These are phyloP conservation scores for Danionella cerebrum DNA, from an alignment of 2,113 vertebrate genomes.

Conservation along the genomic window DNA sequence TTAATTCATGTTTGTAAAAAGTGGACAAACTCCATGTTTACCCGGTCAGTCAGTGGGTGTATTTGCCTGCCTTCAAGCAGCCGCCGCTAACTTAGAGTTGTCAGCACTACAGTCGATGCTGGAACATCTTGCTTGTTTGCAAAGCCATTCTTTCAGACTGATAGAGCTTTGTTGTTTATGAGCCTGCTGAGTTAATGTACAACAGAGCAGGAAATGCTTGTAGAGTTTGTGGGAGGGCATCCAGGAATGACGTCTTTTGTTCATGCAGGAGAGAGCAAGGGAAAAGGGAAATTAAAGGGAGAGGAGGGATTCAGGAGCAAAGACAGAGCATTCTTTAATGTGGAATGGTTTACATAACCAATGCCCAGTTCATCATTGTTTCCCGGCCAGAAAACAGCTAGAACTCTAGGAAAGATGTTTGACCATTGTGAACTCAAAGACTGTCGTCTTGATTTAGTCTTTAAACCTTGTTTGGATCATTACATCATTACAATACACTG, in stretches of 20 bases:
- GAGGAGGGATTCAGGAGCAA: background rate
- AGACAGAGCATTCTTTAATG: background rate
- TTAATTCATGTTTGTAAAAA: background rate
- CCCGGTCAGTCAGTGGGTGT: slow-evolving; percentile 6
- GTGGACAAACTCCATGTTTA: slow-evolving; percentile 4
- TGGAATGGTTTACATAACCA: background rate
- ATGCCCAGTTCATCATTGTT: background rate
- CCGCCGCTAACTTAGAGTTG: background rate
- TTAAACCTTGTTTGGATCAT: background rate
- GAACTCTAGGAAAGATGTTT: no score
- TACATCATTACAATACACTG: no score
- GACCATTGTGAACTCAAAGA: no score
- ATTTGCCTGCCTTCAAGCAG: background rate
- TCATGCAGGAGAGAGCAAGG: background rate
- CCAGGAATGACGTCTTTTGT: slow-evolving; percentile 14
- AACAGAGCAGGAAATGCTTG: slow-evolving; percentile 49
- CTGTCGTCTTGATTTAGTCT: background rate
- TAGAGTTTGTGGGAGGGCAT: slow-evolving; percentile 29
- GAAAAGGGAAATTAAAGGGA: slow-evolving; percentile 19
- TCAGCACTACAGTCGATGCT: background rate
- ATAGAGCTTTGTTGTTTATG: slow-evolving; percentile 38
- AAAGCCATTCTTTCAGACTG: background rate
- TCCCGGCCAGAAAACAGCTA: background rate
- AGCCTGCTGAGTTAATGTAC: slow-evolving; percentile 36
- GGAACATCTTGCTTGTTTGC: background rate